These are phyloP conservation scores for Manis crassicaudata DNA, from an alignment of 2,797 vertebrate genomes.

Conservation along the genomic window DNA sequence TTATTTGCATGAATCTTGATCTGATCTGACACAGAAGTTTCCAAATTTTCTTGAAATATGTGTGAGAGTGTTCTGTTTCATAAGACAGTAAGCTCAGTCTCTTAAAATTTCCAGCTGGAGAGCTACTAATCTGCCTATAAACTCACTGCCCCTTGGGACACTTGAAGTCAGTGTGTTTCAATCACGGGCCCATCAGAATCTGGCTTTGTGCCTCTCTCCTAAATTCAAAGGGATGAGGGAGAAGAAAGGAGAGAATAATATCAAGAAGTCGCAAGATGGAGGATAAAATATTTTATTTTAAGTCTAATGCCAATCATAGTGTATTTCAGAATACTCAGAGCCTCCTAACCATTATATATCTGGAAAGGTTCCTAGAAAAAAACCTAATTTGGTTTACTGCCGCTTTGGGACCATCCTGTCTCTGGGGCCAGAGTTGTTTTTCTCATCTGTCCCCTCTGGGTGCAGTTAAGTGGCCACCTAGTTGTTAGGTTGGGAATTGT, in stretches of 20 bases:
- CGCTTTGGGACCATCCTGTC: neutral
- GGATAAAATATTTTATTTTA: constrained; percentile 29
- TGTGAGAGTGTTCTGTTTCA: neutral
- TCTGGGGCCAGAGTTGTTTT: neutral
- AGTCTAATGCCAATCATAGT: neutral
- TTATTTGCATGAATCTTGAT: neutral
- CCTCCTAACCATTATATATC: neutral
- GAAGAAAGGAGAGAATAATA: neutral
- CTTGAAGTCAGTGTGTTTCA: constrained; percentile 36
- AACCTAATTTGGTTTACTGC: neutral
- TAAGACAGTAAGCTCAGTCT: constrained; percentile 13
- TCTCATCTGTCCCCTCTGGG: neutral
- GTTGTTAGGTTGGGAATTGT: constrained; percentile 1
- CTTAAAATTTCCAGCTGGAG: constrained; percentile 32
- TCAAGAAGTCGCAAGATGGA: constrained; percentile 28
- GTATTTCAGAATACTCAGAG: neutral
- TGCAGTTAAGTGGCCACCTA: constrained; percentile 50
- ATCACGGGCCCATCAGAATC: neutral
- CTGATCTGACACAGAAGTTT: constrained; percentile 2
- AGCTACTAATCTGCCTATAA: constrained; percentile 16
- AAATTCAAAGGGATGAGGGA: neutral
- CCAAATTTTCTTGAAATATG: neutral
- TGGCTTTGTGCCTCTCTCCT: neutral
- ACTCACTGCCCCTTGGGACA: constrained; percentile 22
- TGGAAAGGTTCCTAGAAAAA: neutral